Evolutionary conservation across 2,888 invertebrate species (phyloP).

Genomic region (Metallyticus violacea): DNA sequence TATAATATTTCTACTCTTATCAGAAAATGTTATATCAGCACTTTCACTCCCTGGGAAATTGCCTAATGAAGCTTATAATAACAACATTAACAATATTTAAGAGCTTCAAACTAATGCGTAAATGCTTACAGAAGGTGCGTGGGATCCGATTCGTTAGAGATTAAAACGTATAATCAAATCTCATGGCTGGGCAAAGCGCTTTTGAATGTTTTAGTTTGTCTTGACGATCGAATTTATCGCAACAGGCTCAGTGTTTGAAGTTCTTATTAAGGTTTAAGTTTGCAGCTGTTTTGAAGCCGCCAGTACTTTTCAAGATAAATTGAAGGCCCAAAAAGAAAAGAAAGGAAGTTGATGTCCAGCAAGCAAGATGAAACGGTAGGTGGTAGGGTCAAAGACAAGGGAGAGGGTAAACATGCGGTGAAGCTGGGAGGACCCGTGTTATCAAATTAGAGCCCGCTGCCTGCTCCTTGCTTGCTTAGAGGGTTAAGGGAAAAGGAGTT

Average conservation of each 20-base stretch:
- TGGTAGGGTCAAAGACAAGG: constrained; percentile 12
- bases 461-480: neutral
- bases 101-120: too few relatives aligned
- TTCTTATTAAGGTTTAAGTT: neutral
- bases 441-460: constrained; percentile 19
- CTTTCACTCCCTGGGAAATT: too few relatives aligned
- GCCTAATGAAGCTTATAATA: too few relatives aligned
- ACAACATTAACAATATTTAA: too few relatives aligned
- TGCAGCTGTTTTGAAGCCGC: constrained; percentile 4
- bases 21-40: too few relatives aligned
- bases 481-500: neutral
- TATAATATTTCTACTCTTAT: too few relatives aligned
- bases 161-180: neutral
- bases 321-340: too few relatives aligned
- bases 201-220: neutral
- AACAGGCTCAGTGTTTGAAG: neutral
- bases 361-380: constrained; percentile 1
- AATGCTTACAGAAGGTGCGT: too few relatives aligned
- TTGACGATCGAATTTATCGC: neutral
- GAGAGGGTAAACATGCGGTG: constrained; percentile 19
- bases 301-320: constrained; percentile 6
- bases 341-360: constrained; percentile 12
- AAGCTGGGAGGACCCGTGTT: constrained; percentile 14
- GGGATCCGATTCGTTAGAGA: too few relatives aligned
- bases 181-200: neutral